Evolutionary conservation across 2,113 vertebrate genomes (phyloP), one percentile per base, ranked within the genome.

Genomic region (Tychaedon coryphoeus): DNA sequence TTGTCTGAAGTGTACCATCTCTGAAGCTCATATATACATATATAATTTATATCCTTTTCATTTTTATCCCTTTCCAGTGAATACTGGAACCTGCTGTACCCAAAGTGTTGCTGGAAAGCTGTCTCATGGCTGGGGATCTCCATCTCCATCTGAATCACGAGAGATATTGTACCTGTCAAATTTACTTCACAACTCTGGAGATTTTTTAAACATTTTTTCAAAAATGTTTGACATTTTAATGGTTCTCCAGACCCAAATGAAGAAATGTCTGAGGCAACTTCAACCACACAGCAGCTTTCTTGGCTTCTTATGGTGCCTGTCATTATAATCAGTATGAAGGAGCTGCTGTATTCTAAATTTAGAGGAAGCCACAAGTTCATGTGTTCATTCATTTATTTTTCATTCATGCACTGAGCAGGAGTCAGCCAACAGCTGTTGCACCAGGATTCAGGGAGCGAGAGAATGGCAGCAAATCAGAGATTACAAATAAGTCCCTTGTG

Each of bases 381-480:
- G 16, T 88, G 56, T 64, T 92, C 67, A 26, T 93, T 90, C 24
- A 82, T 91, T 85, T 78, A 34, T 87, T 87, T 92, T 76, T 80
- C 67, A 81, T 83, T 77, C 58, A 56, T 89, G 31, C 66, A 58
- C 16, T 58, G 51, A 91, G 25, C 58, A 79, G 51, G 23, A 89
- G 62, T 69, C 72, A 78, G 36, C 51, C 57, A 84, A 61, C 61
- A 82, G 79, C 86, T 92, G 36, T 57, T 89, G 84, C 40, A 57
- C n/a, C 24, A 64, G 31, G 19, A 66, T 67, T 13, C 56, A 69
- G 45, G 28, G 43, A 82, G 24, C 1, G 1, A 91, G 34, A 56
- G 57, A 93, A 75, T 0, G 0, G 14, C 60, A 90, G 69, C 50
- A 96, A 86, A 90, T 57, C n/a, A 61, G 53, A 25, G 73, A 33